Evolutionary conservation across 1,140 invertebrate species (phyloP), one percentile per base, ranked within the genome.

Genomic region (Aporrectodea caliginosa): DNA sequence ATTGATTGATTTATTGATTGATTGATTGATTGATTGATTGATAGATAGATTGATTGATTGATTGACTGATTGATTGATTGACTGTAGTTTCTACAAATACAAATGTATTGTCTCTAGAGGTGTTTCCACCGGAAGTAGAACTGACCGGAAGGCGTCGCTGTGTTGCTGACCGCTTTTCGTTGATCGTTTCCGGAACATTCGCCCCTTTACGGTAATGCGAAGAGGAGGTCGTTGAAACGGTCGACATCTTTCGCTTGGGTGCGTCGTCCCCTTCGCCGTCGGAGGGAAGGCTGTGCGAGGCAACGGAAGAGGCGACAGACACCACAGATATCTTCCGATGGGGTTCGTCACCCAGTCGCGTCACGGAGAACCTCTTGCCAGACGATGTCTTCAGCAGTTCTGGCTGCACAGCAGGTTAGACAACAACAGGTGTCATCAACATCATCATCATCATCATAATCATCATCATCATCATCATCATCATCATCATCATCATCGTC

Each of bases 401-500:
- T 22, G 43, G n/a, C n/a, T n/a, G n/a, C n/a, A n/a, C n/a, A n/a
- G n/a, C n/a, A n/a, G n/a, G n/a, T n/a, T n/a, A n/a, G n/a, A n/a
- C n/a, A n/a, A n/a, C n/a, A n/a, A n/a, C n/a, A n/a, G n/a, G n/a
- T 58, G 22, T 58, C 22, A 22, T 58, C 22, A 58, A 12, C 22
- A 58, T 58, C 43, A 58, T 58, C 22, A 58, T 58, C 43, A 58
- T 58, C 43, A 58, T 58, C 43, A 58, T 58, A 6, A 58, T 58
- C 43, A 58, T 72, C 70, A 72, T 72, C 70, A 32, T 29, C 31
- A 27, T 72, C 70, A 72, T 72, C 70, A 72, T 72, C 70, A 72
- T 72, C 70, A 32, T 72, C 70, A 32, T 72, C 70, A 72, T 72
- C 70, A 22, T 83, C 14, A 80, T 27, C 33, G 27, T 32, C 70